phyloP scores from a whole-genome alignment of 2,797 vertebrate genomes.

The Leptodactylus fallax region DNA sequence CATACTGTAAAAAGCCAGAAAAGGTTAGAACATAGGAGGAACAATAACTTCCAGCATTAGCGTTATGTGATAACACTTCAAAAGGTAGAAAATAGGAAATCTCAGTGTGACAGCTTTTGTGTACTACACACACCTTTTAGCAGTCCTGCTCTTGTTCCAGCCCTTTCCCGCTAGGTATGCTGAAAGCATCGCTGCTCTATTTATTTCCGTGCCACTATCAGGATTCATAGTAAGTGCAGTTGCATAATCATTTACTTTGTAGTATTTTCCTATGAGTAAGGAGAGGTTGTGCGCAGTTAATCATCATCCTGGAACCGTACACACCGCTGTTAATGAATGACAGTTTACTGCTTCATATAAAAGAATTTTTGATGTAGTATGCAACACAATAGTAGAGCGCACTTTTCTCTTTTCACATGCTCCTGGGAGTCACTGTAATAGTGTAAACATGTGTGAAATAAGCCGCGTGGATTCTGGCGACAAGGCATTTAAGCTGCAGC shows the following conservation, averaged over 20 bases:
- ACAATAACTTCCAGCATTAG: conserved; percentile 38
- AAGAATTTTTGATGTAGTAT: conserved; percentile 37
- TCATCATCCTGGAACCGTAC: conserved; percentile 48
- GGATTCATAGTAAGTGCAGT: conserved; percentile 52
- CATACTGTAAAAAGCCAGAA: conserved; percentile 34
- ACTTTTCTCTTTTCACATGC: conserved; percentile 38
- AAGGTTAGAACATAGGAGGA: conserved; percentile 29
- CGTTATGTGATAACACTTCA: conserved; percentile 49
- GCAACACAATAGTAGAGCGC: conserved; percentile 6
- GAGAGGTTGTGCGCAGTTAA: conserved; percentile 49
- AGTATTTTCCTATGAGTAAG: conserved; percentile 54
- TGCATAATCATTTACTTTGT: conserved; percentile 64
- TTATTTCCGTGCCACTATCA: conserved; percentile 29
- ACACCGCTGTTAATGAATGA: conserved; percentile 33
- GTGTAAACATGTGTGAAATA: conserved; percentile 43
- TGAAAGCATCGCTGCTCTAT: conserved; percentile 35
- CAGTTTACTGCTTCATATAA: conserved; percentile 48
- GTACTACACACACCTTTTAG: conserved; percentile 32
- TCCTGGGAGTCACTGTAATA: conserved; percentile 46
- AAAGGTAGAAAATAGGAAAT: conserved; percentile 42
- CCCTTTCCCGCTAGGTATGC: conserved; percentile 2
- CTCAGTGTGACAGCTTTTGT: conserved; percentile 51
- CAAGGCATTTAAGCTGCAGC: not conserved
- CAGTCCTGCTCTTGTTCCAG: conserved; percentile 37
- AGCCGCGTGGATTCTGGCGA: conserved; percentile 3